A percentile compares a stretch with the other conserved stretches of the same genome.
Conservation (phyloP, 2,797 vertebrate species). For the Xiphophorus birchmanni region DNA sequence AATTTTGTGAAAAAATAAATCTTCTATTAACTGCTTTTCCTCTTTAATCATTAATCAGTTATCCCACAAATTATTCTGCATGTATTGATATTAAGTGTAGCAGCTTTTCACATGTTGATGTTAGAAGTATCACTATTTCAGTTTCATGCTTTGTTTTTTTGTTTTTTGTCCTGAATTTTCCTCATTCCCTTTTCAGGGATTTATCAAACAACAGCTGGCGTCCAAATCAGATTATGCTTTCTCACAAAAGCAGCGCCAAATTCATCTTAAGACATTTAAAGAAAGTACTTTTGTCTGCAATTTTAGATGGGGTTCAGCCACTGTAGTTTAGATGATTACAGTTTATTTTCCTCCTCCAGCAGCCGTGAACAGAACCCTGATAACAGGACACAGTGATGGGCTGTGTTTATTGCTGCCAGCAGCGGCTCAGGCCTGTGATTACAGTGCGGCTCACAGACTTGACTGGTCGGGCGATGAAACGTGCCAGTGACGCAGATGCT, state of each 20-base stretch:
- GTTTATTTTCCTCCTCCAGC: not conserved
- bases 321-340: not conserved
- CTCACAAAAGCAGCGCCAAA: not conserved
- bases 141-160: not conserved
- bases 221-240: not conserved
- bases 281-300: not conserved
- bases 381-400: not conserved
- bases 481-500: not conserved
- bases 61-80: too few species aligned
- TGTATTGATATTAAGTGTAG: too few species aligned
- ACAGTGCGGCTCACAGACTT: not conserved
- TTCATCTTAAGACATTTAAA: not conserved
- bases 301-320: not conserved
- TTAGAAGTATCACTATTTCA: too few species aligned
- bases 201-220: not conserved
- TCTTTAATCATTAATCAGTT: too few species aligned
- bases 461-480: not conserved
- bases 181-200: not conserved
- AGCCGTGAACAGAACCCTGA: not conserved
- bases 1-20: too few species aligned
- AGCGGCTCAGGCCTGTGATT: not conserved
- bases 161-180: not conserved
- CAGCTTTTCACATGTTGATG: too few species aligned
- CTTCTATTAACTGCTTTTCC: too few species aligned
- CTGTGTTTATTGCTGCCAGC: slow-evolving; percentile 10